Evolutionary conservation across 2,888 invertebrate species (phyloP), one percentile per base, ranked within the genome.

Genomic region (Eumacrocentrus americanus): DNA sequence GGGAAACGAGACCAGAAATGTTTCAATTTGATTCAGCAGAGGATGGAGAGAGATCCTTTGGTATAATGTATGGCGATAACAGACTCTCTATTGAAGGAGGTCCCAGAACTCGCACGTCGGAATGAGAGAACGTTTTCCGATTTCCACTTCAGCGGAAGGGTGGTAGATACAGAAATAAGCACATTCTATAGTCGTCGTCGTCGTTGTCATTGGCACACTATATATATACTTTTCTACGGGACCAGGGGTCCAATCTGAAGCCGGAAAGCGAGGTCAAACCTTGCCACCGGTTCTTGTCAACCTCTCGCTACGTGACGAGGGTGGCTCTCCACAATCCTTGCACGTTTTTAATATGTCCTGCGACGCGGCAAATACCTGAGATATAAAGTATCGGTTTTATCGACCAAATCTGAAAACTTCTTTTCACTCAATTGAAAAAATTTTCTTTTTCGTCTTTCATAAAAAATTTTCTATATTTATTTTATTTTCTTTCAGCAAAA

Each of bases 291-390:
- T 44, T 54, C 34, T 48, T 47, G 53, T 48, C 46, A 54, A 46
- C 38, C 29, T 42, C 22, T 22, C 14, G 2, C 12, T 37, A 58
- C 37, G 38, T 56, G 48, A 56, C 23, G 22, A 22, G 34, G 29
- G 11, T 58, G n/a, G 53, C 25, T 44, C 38, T 69, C 68, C 65
- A 70, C 70, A 75, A 72, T 67, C 75, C 64, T 69, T 59, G 70
- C 75, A 75, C 75, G 75, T 75, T 75, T 75, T 74, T 75, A 75
- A 76, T 76, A 76, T 75, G 73, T 71, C 68, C 66, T 48, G 58
- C 64, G 53, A 56, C 50, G 52, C 54, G 34, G 22, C 12, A 34
- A 44, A 55, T 42, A 50, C 22, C 22, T 51, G 46, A 25, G 22
- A 18, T n/a, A n/a, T n/a, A 48, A 48, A 46, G 23, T 37, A 47